Evolutionary conservation across 2,113 vertebrate species (phyloP).

Genomic region (Mobula birostris): DNA sequence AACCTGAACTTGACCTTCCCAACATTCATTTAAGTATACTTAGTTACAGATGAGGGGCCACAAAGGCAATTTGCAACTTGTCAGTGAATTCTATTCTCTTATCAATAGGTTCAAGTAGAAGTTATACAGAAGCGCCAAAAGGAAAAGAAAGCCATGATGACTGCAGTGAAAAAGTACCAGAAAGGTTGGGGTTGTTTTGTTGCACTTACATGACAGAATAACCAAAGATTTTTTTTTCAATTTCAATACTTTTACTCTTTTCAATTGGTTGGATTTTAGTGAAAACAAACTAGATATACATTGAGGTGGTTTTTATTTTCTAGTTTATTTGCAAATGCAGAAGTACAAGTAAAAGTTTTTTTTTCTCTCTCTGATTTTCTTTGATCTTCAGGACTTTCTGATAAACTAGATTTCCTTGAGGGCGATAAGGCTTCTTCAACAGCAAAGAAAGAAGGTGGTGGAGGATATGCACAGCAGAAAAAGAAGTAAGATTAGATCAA

Average conservation of each 20-base stretch:
- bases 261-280: background rate
- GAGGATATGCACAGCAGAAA: constrained; percentile 48
- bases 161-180: constrained; percentile 89
- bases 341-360: background rate
- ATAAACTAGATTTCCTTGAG: constrained; percentile 93
- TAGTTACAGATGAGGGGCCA: background rate
- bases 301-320: background rate
- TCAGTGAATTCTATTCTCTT: background rate
- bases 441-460: constrained; percentile 47
- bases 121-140: constrained; percentile 90
- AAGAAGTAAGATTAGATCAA: constrained; percentile 48
- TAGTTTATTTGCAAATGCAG: background rate
- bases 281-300: background rate
- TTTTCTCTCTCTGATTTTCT: background rate
- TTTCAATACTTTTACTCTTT: background rate
- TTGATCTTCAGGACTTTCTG: constrained; percentile 74
- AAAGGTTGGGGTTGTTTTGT: constrained; percentile 65
- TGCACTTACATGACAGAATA: background rate
- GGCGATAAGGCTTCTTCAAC: constrained; percentile 60
- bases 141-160: constrained; percentile 88
- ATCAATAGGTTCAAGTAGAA: constrained; percentile 78
- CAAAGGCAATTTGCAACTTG: background rate
- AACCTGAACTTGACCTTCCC: background rate
- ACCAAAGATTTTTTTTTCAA: background rate
- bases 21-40: background rate